A percentile compares a stretch with the other conserved stretches of the same genome.
Conservation (phyloP, 2,113 vertebrate genomes). For the Nymphicus hollandicus region DNA sequence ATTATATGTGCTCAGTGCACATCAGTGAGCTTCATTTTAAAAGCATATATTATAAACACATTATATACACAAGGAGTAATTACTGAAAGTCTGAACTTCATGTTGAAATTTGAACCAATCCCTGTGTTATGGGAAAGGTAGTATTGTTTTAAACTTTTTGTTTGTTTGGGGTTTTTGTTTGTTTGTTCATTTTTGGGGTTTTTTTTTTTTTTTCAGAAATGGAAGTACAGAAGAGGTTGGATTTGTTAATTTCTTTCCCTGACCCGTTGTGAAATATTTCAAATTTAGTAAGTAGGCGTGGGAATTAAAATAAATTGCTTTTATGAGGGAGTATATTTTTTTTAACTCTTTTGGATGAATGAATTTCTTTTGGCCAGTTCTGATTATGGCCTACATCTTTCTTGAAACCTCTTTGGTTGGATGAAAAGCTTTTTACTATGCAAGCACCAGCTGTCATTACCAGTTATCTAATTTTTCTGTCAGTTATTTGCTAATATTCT, state of each 20-base stretch:
- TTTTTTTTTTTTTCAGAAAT: neutral
- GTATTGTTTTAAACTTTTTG: neutral
- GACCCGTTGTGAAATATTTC: neutral
- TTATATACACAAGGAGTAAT: neutral
- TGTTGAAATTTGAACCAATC: neutral
- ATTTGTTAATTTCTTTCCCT: neutral
- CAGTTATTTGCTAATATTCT: neutral
- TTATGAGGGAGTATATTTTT: neutral
- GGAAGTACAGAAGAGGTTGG: neutral
- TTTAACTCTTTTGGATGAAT: neutral
- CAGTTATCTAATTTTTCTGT: neutral
- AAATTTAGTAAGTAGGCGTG: neutral
- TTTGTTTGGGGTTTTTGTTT: neutral
- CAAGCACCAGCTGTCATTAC: neutral
- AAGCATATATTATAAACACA: neutral
- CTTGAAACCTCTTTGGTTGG: neutral
- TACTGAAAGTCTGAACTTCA: neutral
- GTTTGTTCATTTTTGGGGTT: neutral
- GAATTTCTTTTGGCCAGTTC: neutral
- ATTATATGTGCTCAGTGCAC: neutral
- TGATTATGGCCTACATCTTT: neutral
- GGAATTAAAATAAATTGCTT: neutral
- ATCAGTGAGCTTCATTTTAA: neutral
- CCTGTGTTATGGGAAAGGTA: neutral
- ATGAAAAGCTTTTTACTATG: neutral